phyloP scores from a whole-genome alignment of 2,113 vertebrate species.

The Pungitius pungitius region DNA sequence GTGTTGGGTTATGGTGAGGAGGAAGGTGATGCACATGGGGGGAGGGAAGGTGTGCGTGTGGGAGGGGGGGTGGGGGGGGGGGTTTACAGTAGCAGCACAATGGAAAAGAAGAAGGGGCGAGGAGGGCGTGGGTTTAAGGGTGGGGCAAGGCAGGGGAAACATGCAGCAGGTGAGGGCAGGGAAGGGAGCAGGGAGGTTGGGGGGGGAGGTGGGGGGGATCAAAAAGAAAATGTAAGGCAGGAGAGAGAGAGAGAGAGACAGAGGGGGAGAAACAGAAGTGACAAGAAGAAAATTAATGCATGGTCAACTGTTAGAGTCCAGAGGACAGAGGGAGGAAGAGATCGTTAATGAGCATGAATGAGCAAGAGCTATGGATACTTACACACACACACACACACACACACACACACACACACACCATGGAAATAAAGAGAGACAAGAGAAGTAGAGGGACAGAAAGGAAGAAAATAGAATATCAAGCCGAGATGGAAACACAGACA shows the following conservation, averaged over 20 bases:
- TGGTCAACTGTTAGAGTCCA: conserved; percentile 76
- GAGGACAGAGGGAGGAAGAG: conserved; percentile 72
- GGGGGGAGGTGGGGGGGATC: conserved; percentile 15
- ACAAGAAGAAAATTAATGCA: conserved; percentile 80
- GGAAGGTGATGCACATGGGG: conserved; percentile 47
- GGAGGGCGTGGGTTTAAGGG: conserved; percentile 9
- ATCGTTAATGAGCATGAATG: conserved; percentile 66
- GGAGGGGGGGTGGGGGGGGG: not conserved
- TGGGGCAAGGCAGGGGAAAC: conserved; percentile 16
- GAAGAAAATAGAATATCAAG: conserved; percentile 60
- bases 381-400: conserved; percentile 48
- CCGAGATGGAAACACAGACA: conserved; percentile 60
- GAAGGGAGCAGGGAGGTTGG: not conserved
- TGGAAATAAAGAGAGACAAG: conserved; percentile 37
- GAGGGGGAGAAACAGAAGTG: conserved; percentile 72
- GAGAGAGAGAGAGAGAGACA: conserved; percentile 54
- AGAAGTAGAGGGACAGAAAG: conserved; percentile 44
- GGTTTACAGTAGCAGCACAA: conserved; percentile 24
- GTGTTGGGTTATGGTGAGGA: conserved; percentile 66
- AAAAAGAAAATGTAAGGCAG: conserved; percentile 17
- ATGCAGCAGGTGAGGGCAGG: conserved; percentile 19
- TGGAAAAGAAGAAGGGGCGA: conserved; percentile 21
- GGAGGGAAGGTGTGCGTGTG: not conserved
- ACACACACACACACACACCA: conserved; percentile 43
- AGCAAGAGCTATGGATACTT: conserved; percentile 49